Percentiles rank a stretch among this genome's conserved stretches.
Evolutionary conservation across 2,797 vertebrate genomes (phyloP).

Genomic region (Sylvia borin): DNA sequence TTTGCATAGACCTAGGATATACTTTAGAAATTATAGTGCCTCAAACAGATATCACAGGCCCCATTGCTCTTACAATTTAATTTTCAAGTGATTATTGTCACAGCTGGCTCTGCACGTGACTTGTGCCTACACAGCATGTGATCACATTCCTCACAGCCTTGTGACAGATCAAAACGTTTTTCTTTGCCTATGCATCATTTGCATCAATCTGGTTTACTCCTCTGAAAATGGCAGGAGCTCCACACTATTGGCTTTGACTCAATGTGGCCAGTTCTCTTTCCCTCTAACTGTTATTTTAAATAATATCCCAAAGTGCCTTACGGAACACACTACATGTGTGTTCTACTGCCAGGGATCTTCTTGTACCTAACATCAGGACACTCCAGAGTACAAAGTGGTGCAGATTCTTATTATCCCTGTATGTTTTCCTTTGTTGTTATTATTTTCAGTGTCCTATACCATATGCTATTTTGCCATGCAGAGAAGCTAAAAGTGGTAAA

Average conservation of each 20-base stretch:
- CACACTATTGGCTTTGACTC: background rate
- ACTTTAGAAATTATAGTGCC: background rate
- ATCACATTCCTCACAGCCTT: background rate
- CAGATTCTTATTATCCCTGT: background rate
- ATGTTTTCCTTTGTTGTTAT: background rate
- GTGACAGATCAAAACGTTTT: background rate
- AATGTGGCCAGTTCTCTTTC: background rate
- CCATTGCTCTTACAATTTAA: background rate
- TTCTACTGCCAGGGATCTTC: background rate
- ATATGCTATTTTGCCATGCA: background rate
- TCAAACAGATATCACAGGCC: background rate
- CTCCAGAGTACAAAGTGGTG: background rate
- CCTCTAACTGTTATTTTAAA: background rate
- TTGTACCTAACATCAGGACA: background rate
- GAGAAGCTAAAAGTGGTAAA: background rate
- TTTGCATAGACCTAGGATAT: background rate
- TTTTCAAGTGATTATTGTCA: conserved; percentile 18
- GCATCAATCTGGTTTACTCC: background rate
- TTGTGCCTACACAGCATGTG: background rate
- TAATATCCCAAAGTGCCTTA: background rate
- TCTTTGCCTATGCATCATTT: background rate
- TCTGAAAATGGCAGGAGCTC: background rate
- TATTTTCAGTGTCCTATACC: background rate
- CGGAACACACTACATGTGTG: rapidly evolving
- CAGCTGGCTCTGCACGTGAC: background rate